These are phyloP conservation scores for Mesochorus sp. DNA, from an alignment of 2,888 invertebrate species.

Conservation along the genomic window DNA sequence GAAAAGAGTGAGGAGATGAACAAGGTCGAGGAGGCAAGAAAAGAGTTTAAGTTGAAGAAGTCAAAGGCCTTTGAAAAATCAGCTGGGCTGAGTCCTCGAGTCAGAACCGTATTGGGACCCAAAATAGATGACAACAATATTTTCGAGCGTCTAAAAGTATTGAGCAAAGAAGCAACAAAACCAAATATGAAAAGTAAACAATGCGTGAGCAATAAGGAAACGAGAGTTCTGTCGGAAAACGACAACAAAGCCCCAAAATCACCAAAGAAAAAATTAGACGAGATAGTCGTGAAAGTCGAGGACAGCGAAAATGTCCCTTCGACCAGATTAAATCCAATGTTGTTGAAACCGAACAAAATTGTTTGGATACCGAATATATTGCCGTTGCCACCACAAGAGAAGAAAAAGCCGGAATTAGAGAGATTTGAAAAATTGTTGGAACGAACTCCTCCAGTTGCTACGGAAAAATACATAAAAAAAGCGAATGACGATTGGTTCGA, in stretches of 20 bases:
- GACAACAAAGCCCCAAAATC: not conserved
- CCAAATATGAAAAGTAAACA: not conserved
- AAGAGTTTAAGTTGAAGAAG: not conserved
- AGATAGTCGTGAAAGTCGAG: slow-evolving; percentile 59
- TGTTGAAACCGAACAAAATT: slow-evolving; percentile 46
- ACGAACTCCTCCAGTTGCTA: slow-evolving; percentile 54
- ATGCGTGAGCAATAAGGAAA: not conserved
- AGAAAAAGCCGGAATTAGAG: slow-evolving; percentile 12
- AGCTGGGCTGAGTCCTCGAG: too few relatives aligned
- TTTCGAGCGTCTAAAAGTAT: too few relatives aligned
- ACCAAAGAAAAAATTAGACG: slow-evolving; percentile 3
- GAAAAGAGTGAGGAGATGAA: not conserved
- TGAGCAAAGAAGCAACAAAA: not conserved
- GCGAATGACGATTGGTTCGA: not conserved
- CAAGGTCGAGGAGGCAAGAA: not conserved
- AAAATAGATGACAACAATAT: not conserved
- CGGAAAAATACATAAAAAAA: slow-evolving; percentile 35
- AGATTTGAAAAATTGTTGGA: slow-evolving; percentile 19
- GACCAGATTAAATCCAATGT: not conserved
- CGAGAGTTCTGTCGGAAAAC: not conserved
- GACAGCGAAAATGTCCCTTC: slow-evolving; percentile 27
- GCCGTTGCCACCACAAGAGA: not conserved
- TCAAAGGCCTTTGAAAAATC: too few relatives aligned
- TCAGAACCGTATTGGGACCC: too few relatives aligned
- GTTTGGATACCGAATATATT: slow-evolving; percentile 57